Conservation (phyloP, 1,140 invertebrate species). For the Antheraea pernyi region DNA sequence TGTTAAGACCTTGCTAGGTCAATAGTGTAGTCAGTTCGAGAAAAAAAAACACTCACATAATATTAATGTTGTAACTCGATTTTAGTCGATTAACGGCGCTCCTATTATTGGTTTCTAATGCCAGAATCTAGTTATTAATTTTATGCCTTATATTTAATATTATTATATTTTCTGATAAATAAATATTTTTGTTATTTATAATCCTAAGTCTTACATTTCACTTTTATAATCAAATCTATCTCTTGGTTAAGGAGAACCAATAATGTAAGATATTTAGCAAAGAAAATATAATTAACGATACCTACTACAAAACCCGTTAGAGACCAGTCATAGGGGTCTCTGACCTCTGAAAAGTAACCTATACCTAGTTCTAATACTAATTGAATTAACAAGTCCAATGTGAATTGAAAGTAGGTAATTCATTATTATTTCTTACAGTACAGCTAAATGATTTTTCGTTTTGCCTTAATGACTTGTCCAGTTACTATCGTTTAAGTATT, state of each 20-base stretch:
- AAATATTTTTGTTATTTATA: too few species aligned
- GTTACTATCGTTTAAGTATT: neutral
- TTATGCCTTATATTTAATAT: too few species aligned
- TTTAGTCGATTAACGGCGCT: too few species aligned
- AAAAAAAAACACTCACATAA: too few species aligned
- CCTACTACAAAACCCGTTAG: constrained; percentile 9
- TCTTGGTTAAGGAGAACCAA: neutral
- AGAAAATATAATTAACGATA: constrained; percentile 7
- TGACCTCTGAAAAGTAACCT: constrained; percentile 11
- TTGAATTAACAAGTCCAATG: constrained; percentile 12
- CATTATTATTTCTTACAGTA: constrained; percentile 6
- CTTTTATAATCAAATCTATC: neutral
- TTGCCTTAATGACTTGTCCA: neutral
- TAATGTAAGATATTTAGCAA: neutral
- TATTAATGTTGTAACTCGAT: too few species aligned
- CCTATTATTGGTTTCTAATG: too few species aligned
- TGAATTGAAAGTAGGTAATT: constrained; percentile 9
- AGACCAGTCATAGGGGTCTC: constrained; percentile 9
- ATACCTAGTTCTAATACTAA: constrained; percentile 13
- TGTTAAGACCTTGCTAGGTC: too few species aligned
- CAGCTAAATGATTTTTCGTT: constrained; percentile 6
- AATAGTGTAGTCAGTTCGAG: too few species aligned
- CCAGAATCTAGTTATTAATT: too few species aligned
- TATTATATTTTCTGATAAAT: too few species aligned
- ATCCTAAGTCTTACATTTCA: neutral